Evolutionary conservation across 2,797 vertebrate genomes (phyloP).

Genomic region (Eptatretus atami): DNA sequence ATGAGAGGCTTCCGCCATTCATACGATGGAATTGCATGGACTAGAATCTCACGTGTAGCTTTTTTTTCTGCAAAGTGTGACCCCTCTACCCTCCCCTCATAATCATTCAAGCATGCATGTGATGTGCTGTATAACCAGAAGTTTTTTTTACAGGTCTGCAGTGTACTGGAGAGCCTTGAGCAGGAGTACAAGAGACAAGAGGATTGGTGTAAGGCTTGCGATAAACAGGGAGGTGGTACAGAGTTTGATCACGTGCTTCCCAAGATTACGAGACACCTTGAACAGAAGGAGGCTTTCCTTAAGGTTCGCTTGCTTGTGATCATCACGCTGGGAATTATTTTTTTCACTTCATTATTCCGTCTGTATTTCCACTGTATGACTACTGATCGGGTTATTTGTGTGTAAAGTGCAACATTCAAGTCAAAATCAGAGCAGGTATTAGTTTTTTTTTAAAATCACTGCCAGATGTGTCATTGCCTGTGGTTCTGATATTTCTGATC

Average conservation of each 20-base stretch:
- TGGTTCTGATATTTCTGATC: background rate
- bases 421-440: too few species aligned
- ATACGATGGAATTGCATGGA: too few species aligned
- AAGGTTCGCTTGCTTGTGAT: constrained; percentile 24
- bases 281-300: constrained; percentile 93
- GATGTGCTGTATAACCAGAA: background rate
- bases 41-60: too few species aligned
- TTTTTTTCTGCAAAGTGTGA: too few species aligned
- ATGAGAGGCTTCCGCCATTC: too few species aligned
- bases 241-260: constrained; percentile 67
- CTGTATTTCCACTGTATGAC: too few species aligned
- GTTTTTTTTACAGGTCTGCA: constrained; percentile 37
- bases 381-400: too few species aligned
- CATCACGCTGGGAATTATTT: too few species aligned
- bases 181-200: constrained; percentile 80
- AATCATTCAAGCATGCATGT: too few species aligned
- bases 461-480: background rate
- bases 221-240: constrained; percentile 40
- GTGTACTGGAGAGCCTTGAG: constrained; percentile 69
- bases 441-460: background rate
- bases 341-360: too few species aligned
- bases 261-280: constrained; percentile 86
- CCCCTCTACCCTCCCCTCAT: too few species aligned
- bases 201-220: constrained; percentile 74
- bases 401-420: too few species aligned